phyloP scores from a whole-genome alignment of 1,140 invertebrate genomes.

The Drosophila ercepeae region DNA sequence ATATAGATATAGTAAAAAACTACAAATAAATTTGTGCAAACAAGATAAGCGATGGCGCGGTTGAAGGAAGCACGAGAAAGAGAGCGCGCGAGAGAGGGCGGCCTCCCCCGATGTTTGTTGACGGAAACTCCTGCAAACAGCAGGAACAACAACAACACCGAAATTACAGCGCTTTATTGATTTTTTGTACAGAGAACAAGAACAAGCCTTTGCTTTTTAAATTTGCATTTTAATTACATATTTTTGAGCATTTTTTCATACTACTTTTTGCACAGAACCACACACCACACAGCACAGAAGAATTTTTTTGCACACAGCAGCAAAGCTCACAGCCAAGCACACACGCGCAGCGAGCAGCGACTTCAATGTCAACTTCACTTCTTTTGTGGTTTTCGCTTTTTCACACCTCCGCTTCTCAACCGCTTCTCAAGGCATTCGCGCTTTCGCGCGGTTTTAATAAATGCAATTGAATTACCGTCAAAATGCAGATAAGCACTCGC shows the following conservation, averaged over 20 bases:
- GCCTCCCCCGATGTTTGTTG: slow-evolving; percentile 48
- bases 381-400: background rate
- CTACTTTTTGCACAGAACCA: slow-evolving; percentile 35
- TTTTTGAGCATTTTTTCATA: slow-evolving; percentile 38
- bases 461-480: slow-evolving; percentile 39
- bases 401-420: background rate
- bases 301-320: slow-evolving; percentile 69
- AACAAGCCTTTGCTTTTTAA: slow-evolving; percentile 12
- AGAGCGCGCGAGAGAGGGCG: slow-evolving; percentile 12
- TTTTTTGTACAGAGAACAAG: slow-evolving; percentile 63
- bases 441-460: background rate
- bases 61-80: slow-evolving; percentile 3
- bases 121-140: slow-evolving; percentile 61
- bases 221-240: slow-evolving; percentile 18
- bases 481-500: background rate
- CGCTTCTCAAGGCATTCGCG: background rate
- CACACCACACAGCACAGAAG: slow-evolving; percentile 71
- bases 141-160: slow-evolving; percentile 31
- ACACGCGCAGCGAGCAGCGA: slow-evolving; percentile 13
- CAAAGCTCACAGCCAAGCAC: slow-evolving; percentile 19
- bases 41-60: slow-evolving; percentile 42
- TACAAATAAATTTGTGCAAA: slow-evolving; percentile 40
- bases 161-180: slow-evolving; percentile 65
- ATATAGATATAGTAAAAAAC: slow-evolving; percentile 36
- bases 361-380: slow-evolving; percentile 74